These are phyloP conservation scores for Aporrectodea caliginosa DNA, from an alignment of 1,140 invertebrate genomes.

Conservation along the genomic window DNA sequence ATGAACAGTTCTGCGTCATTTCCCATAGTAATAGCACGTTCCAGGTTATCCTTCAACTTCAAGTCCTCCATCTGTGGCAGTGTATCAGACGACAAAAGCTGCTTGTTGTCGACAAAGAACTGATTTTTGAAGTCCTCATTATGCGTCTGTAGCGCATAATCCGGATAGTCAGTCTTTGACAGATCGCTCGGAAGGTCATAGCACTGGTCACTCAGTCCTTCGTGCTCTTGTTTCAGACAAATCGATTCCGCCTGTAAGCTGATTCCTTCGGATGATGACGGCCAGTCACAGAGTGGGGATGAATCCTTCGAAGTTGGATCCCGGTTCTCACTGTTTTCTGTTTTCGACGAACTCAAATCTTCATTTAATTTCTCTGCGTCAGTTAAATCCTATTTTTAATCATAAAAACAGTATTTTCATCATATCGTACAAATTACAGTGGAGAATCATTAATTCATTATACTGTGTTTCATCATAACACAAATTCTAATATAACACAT, in stretches of 20 bases:
- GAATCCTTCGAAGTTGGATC: neutral
- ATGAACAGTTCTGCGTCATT: too few relatives aligned
- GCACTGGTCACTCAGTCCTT: neutral
- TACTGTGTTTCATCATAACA: too few relatives aligned
- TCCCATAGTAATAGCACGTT: too few relatives aligned
- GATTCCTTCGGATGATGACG: neutral
- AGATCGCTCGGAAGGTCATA: too few relatives aligned
- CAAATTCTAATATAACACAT: too few relatives aligned
- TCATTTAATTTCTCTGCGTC: neutral
- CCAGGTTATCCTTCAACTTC: neutral
- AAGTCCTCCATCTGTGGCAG: neutral
- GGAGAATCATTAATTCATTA: too few relatives aligned
- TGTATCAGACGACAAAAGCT: neutral
- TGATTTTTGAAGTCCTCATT: neutral
- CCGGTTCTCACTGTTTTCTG: neutral
- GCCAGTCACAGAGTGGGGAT: neutral
- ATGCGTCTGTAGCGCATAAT: neutral
- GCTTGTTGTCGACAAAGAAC: neutral
- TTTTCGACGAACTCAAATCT: neutral
- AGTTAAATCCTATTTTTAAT: neutral
- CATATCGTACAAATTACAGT: too few relatives aligned
- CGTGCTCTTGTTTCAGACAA: neutral
- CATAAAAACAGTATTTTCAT: too few relatives aligned
- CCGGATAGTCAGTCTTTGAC: neutral
- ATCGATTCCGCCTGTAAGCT: neutral